Conservation (phyloP, 2,113 vertebrate species). For the Meles meles region DNA sequence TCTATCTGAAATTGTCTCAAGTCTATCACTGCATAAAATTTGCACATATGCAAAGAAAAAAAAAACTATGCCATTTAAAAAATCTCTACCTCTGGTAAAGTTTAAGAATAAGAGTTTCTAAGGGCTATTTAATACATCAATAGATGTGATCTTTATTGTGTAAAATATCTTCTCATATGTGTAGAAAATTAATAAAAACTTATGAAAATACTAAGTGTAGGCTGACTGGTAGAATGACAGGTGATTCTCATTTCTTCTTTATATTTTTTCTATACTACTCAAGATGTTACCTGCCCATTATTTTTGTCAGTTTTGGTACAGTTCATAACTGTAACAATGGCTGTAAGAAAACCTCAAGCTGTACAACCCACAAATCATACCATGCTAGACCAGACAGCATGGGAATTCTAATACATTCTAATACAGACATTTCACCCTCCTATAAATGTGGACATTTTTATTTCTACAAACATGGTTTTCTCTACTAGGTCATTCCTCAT, state of each 20-base stretch:
- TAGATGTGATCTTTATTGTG: not conserved
- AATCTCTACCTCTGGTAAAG: not conserved
- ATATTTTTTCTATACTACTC: not conserved
- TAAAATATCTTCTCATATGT: not conserved
- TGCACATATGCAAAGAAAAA: not conserved
- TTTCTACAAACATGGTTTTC: not conserved
- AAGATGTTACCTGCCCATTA: not conserved
- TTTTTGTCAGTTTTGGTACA: not conserved
- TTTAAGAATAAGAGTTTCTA: not conserved
- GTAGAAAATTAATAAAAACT: not conserved
- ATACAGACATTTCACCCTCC: not conserved
- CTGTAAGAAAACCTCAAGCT: not conserved
- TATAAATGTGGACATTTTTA: not conserved
- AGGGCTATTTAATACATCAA: not conserved
- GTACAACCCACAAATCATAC: fast-evolving
- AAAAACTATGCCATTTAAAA: not conserved
- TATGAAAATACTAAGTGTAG: not conserved
- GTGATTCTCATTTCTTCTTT: not conserved
- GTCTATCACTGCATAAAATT: not conserved
- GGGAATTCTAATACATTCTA: not conserved
- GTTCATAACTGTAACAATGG: not conserved
- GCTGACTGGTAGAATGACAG: not conserved
- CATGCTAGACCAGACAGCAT: not conserved
- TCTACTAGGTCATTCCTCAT: not conserved
- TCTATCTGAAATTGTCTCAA: not conserved